These are phyloP conservation scores for Drosophila arawakana DNA, from an alignment of 1,140 invertebrate genomes.

Conservation along the genomic window DNA sequence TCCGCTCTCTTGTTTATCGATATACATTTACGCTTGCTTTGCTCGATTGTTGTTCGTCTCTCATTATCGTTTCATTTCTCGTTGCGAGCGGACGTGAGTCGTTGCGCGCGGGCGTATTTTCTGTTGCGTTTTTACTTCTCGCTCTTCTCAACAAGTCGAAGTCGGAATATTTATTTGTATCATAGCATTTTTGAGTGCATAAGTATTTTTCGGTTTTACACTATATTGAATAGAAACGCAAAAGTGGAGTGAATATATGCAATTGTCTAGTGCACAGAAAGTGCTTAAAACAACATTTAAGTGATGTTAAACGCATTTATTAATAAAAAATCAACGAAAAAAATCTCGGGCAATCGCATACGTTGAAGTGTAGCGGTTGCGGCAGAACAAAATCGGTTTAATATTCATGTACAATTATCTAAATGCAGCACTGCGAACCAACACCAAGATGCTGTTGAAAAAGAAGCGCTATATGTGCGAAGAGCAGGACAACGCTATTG, in stretches of 20 bases:
- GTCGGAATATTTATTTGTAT: conserved; percentile 26
- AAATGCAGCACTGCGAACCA: conserved; percentile 60
- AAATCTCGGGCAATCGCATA: conserved; percentile 41
- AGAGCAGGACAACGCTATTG: conserved; percentile 77
- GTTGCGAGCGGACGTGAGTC: conserved; percentile 37
- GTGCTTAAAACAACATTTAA: conserved; percentile 27
- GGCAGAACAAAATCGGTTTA: conserved; percentile 47
- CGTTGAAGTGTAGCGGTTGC: conserved; percentile 39
- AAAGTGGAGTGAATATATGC: conserved; percentile 25
- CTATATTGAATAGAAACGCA: conserved; percentile 40
- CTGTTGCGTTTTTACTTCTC: conserved; percentile 25
- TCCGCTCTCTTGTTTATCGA: neutral
- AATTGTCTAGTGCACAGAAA: conserved; percentile 29
- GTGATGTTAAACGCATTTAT: conserved; percentile 52
- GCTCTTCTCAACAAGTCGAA: conserved; percentile 35
- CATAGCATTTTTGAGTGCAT: conserved; percentile 18
- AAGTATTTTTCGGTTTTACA: conserved; percentile 21
- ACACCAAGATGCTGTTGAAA: conserved; percentile 78
- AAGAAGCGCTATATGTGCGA: conserved; percentile 82
- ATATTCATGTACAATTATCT: conserved; percentile 54
- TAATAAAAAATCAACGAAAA: conserved; percentile 27
- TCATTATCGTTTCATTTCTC: conserved; percentile 38
- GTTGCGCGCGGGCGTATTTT: conserved; percentile 22
- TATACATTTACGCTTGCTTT: neutral
- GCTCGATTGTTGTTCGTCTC: neutral